A percentile compares a stretch with the other conserved stretches of the same genome.
phyloP scores from a whole-genome alignment of 2,797 vertebrate genomes.

The Pipistrellus kuhlii region DNA sequence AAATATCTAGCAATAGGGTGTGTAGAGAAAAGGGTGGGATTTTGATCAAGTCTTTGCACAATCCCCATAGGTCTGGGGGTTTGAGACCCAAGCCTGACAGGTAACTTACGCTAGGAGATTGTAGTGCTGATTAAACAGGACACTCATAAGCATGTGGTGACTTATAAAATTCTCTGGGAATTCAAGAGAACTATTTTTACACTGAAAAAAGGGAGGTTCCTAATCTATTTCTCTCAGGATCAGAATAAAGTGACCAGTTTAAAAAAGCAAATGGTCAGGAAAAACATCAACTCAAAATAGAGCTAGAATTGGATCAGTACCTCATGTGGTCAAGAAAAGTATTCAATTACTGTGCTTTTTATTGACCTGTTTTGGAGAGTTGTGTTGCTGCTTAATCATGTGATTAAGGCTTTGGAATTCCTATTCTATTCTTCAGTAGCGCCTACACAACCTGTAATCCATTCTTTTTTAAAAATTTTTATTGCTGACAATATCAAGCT shows the following conservation, averaged over 20 bases:
- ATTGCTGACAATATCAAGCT: background rate
- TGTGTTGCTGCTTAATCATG: background rate
- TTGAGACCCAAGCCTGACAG: background rate
- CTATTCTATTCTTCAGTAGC: conserved; percentile 3
- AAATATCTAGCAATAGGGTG: background rate
- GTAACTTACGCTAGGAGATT: background rate
- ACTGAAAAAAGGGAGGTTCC: background rate
- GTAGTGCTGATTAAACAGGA: background rate
- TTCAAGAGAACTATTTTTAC: background rate
- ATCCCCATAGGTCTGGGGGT: background rate
- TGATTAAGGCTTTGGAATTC: conserved; percentile 30
- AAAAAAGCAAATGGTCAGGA: conserved; percentile 20
- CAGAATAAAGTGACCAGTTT: conserved; percentile 40
- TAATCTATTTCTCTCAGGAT: conserved; percentile 42
- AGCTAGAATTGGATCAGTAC: background rate
- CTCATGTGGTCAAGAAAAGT: background rate
- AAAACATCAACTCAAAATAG: conserved; percentile 24
- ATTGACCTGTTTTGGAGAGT: conserved; percentile 12
- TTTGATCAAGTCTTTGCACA: background rate
- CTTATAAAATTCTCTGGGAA: background rate
- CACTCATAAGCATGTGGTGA: background rate
- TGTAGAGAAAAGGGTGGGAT: background rate
- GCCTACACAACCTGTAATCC: background rate
- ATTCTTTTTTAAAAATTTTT: conserved; percentile 13
- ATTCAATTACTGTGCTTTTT: conserved; percentile 14